Conservation (phyloP, 2,888 invertebrate genomes). For the Entomobrya multifasciata region DNA sequence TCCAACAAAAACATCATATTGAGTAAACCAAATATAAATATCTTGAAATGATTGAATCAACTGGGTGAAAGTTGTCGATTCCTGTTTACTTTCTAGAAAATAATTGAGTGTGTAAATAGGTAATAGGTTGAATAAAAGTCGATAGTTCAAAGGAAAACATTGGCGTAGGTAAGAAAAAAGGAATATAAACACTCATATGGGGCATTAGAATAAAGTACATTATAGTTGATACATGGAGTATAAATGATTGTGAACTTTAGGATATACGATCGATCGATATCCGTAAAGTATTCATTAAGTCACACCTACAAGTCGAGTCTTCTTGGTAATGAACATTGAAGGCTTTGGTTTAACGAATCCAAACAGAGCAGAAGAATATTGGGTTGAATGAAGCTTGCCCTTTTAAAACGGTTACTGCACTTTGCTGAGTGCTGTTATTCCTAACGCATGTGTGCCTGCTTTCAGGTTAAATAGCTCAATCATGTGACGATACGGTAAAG, state of each 20-base stretch:
- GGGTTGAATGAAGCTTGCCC: background rate
- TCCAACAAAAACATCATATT: background rate
- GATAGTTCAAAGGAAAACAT: background rate
- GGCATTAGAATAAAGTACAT: background rate
- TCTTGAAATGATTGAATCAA: background rate
- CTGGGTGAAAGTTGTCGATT: background rate
- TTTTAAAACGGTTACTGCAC: background rate
- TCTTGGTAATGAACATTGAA: conserved; percentile 34
- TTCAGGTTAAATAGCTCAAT: conserved; percentile 55
- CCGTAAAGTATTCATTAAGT: conserved; percentile 63
- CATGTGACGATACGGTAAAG: conserved; percentile 40
- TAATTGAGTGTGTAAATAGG: background rate
- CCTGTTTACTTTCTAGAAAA: background rate
- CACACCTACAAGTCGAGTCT: conserved; percentile 41
- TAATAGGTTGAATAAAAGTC: background rate
- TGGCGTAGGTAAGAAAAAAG: background rate
- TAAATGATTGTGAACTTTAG: background rate
- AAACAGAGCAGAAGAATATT: background rate
- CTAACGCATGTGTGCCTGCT: too few species aligned
- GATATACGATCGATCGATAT: conserved; percentile 34
- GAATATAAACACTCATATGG: background rate
- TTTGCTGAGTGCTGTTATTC: too few species aligned
- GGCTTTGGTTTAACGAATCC: background rate
- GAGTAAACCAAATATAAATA: too few species aligned
- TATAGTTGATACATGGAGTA: background rate